These are phyloP conservation scores for Nesoenas mayeri DNA, from an alignment of 2,113 vertebrate species.

Conservation along the genomic window DNA sequence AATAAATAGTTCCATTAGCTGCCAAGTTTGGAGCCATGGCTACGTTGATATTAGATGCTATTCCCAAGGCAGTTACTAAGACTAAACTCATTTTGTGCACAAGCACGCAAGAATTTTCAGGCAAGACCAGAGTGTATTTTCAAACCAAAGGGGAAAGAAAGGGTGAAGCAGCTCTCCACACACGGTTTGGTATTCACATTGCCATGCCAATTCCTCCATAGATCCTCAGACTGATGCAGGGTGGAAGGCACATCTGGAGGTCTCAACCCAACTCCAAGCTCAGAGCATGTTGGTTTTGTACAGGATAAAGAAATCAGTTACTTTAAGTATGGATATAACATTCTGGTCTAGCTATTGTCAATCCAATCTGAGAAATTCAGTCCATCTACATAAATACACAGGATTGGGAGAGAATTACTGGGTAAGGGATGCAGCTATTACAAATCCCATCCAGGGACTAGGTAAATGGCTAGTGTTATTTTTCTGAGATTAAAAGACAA, in stretches of 20 bases:
- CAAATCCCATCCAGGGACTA: constrained; percentile 1
- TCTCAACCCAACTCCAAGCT: background rate
- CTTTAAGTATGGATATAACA: background rate
- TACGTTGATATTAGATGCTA: background rate
- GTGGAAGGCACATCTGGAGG: background rate
- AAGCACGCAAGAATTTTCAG: background rate
- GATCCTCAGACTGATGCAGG: background rate
- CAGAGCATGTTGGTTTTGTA: background rate
- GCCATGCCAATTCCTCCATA: background rate
- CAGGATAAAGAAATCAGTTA: background rate
- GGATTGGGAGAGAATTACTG: constrained; percentile 23
- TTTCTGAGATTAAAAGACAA: constrained; percentile 38
- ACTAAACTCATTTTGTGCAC: background rate
- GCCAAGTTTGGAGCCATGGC: background rate
- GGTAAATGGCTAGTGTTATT: constrained; percentile 11
- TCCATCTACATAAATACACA: background rate
- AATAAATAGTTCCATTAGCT: background rate
- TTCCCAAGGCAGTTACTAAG: background rate
- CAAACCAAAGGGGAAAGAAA: background rate
- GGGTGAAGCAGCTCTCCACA: background rate
- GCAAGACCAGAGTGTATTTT: background rate
- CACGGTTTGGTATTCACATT: background rate
- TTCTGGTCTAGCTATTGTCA: background rate
- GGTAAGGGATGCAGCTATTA: background rate
- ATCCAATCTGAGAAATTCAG: background rate